phyloP scores from a whole-genome alignment of 1,140 invertebrate genomes.

The Neodiprion lecontei region DNA sequence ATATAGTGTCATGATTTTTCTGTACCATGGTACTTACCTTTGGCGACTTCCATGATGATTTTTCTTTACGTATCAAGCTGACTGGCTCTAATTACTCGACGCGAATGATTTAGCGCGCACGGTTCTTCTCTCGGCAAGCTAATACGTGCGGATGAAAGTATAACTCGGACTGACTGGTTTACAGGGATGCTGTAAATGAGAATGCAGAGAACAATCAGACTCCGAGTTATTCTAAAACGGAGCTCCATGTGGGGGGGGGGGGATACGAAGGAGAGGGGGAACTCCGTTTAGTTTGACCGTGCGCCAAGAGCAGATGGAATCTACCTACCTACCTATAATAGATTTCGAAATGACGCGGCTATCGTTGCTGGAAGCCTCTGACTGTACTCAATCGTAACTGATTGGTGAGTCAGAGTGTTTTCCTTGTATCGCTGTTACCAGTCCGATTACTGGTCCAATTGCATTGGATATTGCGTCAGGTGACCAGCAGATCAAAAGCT shows the following conservation, averaged over 20 bases:
- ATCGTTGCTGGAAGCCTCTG: too few species aligned
- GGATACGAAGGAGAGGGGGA: conserved; percentile 11
- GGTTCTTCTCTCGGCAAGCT: too few species aligned
- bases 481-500: too few species aligned
- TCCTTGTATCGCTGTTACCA: too few species aligned
- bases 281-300: conserved; percentile 9
- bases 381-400: too few species aligned
- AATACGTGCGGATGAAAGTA: conserved; percentile 21
- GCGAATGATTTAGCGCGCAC: too few species aligned
- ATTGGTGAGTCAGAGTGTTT: too few species aligned
- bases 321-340: background rate
- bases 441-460: too few species aligned
- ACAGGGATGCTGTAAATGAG: conserved; percentile 10
- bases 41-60: background rate
- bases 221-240: conserved; percentile 47
- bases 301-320: background rate
- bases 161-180: conserved; percentile 25
- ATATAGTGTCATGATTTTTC: too few species aligned
- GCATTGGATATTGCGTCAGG: too few species aligned
- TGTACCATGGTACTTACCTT: background rate
- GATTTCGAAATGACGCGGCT: too few species aligned
- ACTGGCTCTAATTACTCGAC: too few species aligned
- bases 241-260: conserved; percentile 27
- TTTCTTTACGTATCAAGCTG: background rate
- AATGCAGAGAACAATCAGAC: conserved; percentile 39